These are phyloP conservation scores for Tenrec ecaudatus DNA, from an alignment of 2,113 vertebrate genomes.

Conservation along the genomic window DNA sequence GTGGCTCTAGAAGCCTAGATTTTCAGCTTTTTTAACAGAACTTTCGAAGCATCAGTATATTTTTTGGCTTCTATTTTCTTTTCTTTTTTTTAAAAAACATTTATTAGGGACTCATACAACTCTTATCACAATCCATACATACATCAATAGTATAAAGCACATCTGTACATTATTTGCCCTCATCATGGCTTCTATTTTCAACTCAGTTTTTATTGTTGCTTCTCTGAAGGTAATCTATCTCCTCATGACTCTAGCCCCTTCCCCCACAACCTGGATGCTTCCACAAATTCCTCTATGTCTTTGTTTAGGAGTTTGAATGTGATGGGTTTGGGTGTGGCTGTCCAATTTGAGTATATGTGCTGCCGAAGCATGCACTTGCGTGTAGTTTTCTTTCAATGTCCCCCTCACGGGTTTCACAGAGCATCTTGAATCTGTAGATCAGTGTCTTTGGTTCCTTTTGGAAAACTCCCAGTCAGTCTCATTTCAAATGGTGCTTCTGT, in stretches of 20 bases:
- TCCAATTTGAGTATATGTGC: too few species aligned
- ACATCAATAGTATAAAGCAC: too few species aligned
- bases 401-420: not conserved
- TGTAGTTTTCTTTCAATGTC: not conserved
- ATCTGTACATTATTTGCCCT: too few species aligned
- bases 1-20: not conserved
- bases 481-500: not conserved
- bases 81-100: too few species aligned
- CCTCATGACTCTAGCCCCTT: too few species aligned
- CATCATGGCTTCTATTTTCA: too few species aligned
- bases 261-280: not conserved
- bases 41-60: not conserved
- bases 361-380: too few species aligned
- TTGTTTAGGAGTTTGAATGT: not conserved
- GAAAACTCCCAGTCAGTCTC: not conserved
- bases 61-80: not conserved
- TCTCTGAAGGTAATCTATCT: not conserved
- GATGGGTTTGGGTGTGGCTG: not conserved
- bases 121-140: too few species aligned
- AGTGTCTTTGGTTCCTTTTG: slow-evolving; percentile 4
- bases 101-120: too few species aligned
- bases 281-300: not conserved
- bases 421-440: not conserved
- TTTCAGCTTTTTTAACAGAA: not conserved
- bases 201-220: not conserved